phyloP scores from a whole-genome alignment of 2,797 vertebrate species.

The Danio kyathit region DNA sequence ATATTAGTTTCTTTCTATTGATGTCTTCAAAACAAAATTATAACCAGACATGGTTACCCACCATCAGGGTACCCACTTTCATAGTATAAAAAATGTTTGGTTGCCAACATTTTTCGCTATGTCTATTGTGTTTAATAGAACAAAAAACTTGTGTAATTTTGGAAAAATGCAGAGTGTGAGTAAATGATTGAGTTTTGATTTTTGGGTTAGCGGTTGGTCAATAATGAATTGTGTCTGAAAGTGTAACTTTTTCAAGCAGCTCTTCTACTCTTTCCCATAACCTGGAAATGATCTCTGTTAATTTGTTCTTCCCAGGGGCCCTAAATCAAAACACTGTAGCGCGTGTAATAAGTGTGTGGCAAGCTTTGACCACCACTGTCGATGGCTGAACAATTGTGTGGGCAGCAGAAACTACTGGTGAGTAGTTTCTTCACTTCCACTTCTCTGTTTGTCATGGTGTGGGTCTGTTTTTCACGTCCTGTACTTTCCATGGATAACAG shows the following conservation, averaged over 20 bases:
- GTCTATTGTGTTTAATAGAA: too few species aligned
- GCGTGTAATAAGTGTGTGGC: slow-evolving; percentile 97
- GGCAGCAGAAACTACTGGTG: slow-evolving; percentile 96
- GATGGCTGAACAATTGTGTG: slow-evolving; percentile 99
- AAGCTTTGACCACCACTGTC: slow-evolving; percentile 97
- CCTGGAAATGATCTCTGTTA: not conserved
- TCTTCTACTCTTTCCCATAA: not conserved
- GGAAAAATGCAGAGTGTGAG: too few species aligned
- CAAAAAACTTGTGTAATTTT: too few species aligned
- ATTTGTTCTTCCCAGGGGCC: slow-evolving; percentile 80
- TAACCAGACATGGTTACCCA: too few species aligned
- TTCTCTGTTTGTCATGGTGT: slow-evolving; percentile 7
- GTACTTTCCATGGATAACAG: not conserved
- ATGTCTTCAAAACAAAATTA: too few species aligned
- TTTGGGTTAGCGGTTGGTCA: too few species aligned
- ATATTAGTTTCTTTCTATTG: too few species aligned
- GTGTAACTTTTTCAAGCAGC: not conserved
- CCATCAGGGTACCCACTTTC: too few species aligned
- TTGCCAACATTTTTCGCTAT: too few species aligned
- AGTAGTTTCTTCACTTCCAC: slow-evolving; percentile 61
- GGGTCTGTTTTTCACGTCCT: not conserved
- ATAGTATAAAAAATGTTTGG: too few species aligned
- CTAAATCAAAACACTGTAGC: slow-evolving; percentile 96
- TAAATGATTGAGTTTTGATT: too few species aligned
- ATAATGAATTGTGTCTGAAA: not conserved